These are phyloP conservation scores for Amblyornis subalaris DNA, from an alignment of 2,113 vertebrate genomes.

Conservation along the genomic window DNA sequence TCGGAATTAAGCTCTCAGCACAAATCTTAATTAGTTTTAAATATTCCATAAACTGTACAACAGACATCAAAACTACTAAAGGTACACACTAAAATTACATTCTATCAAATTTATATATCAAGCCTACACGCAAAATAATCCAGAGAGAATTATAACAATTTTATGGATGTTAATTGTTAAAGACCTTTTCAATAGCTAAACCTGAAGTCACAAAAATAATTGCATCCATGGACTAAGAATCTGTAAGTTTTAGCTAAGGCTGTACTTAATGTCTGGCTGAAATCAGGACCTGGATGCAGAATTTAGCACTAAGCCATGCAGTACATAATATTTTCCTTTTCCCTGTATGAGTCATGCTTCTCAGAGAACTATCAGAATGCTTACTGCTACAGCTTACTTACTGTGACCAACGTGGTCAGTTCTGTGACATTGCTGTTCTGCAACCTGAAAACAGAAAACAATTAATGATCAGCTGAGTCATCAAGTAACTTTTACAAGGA, in stretches of 20 bases:
- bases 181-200: not conserved
- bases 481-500: not conserved
- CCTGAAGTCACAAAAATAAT: not conserved
- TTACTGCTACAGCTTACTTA: slow-evolving; percentile 65
- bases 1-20: not conserved
- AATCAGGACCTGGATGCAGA: not conserved
- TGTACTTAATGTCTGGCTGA: not conserved
- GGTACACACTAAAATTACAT: not conserved
- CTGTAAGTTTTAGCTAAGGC: not conserved
- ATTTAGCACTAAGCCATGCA: not conserved
- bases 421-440: slow-evolving; percentile 75
- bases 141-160: not conserved
- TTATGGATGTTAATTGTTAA: not conserved
- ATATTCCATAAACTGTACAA: not conserved
- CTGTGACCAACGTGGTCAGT: slow-evolving; percentile 72
- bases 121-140: not conserved
- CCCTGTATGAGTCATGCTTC: not conserved
- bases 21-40: not conserved
- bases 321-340: not conserved
- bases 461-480: slow-evolving; percentile 43
- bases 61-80: not conserved
- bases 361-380: not conserved
- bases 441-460: slow-evolving; percentile 77
- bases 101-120: not conserved
- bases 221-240: not conserved